phyloP scores from a whole-genome alignment of 2,113 vertebrate genomes.

The Brachirus orientalis region DNA sequence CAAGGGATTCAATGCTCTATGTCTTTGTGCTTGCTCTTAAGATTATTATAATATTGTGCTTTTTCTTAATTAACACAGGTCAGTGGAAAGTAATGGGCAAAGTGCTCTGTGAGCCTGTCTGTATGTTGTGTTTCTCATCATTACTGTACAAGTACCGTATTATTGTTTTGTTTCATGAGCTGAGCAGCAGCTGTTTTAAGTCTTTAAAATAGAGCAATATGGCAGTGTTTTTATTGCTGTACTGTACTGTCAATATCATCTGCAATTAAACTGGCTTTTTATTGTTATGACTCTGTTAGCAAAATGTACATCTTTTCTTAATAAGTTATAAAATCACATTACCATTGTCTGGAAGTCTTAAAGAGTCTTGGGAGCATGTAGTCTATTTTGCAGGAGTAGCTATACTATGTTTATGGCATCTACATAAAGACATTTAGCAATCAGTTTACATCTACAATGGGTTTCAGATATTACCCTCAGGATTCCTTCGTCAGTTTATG shows the following conservation, averaged over 20 bases:
- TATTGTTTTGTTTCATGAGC: conserved; percentile 68
- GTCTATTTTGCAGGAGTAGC: too few species aligned
- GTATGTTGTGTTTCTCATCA: conserved; percentile 64
- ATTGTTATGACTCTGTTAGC: conserved; percentile 41
- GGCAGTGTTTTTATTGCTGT: conserved; percentile 77
- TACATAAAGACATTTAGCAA: background rate
- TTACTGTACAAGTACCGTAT: conserved; percentile 67
- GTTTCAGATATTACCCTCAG: too few species aligned
- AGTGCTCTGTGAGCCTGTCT: conserved; percentile 63
- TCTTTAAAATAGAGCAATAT: conserved; percentile 75
- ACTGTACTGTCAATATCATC: conserved; percentile 77
- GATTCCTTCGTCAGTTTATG: too few species aligned
- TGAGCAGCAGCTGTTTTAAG: conserved; percentile 70
- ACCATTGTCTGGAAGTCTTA: background rate
- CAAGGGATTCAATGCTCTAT: conserved; percentile 28
- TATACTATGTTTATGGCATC: background rate
- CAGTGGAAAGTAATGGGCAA: conserved; percentile 27
- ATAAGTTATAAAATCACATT: background rate
- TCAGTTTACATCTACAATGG: background rate
- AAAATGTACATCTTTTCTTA: background rate
- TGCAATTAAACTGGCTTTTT: conserved; percentile 78
- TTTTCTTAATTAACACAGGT: conserved; percentile 57
- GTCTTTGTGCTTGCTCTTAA: conserved; percentile 61
- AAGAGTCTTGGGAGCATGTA: background rate
- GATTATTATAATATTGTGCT: conserved; percentile 60